These are phyloP conservation scores for Tympanuchus pallidicinctus DNA, from an alignment of 2,113 vertebrate genomes.

Conservation along the genomic window DNA sequence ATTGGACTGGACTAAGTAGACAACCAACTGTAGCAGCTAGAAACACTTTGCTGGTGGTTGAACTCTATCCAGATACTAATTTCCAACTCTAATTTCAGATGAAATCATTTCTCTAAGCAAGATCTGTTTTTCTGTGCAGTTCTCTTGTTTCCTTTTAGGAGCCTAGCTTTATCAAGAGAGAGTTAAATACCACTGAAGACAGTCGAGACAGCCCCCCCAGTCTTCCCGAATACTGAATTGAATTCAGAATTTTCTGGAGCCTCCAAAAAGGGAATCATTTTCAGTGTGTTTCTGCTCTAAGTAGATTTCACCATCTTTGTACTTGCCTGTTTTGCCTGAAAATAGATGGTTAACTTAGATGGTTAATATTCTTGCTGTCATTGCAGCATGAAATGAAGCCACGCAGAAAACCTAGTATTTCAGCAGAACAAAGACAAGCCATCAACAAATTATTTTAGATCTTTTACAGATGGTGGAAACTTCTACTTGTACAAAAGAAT, in stretches of 20 bases:
- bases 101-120: not conserved
- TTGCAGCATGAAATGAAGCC: not conserved
- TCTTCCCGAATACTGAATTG: not conserved
- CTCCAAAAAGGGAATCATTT: rapidly evolving
- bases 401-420: not conserved
- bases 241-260: not conserved
- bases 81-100: not conserved
- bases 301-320: rapidly evolving
- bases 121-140: not conserved
- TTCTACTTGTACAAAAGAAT: not conserved
- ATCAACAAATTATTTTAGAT: not conserved
- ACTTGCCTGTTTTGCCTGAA: not conserved
- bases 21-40: not conserved
- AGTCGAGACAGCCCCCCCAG: not conserved
- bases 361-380: not conserved
- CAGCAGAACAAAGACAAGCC: not conserved
- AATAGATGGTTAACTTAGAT: not conserved
- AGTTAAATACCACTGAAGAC: not conserved
- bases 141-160: not conserved
- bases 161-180: rapidly evolving
- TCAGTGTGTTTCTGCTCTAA: not conserved
- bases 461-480: not conserved
- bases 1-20: not conserved
- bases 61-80: not conserved
- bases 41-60: not conserved